Conservation (phyloP, 2,113 vertebrate genomes). For the Petaurus breviceps region DNA sequence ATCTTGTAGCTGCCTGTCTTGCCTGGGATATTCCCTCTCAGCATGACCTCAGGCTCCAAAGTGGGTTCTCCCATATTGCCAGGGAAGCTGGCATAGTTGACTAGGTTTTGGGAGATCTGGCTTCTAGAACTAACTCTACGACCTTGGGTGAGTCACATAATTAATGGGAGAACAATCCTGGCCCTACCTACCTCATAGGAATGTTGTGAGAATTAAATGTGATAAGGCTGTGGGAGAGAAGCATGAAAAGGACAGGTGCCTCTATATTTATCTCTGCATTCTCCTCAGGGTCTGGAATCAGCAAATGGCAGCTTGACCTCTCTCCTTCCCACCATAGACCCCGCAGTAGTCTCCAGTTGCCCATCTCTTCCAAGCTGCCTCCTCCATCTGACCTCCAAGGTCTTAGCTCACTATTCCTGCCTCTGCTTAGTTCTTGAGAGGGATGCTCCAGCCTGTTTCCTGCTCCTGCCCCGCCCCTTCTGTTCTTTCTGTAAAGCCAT, state of each 20-base stretch:
- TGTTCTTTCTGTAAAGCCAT: too few species aligned
- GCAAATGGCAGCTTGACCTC: not conserved
- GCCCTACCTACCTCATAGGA: not conserved
- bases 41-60: not conserved
- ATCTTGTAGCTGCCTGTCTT: not conserved
- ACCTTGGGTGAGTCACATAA: not conserved
- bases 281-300: not conserved
- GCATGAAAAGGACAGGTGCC: not conserved
- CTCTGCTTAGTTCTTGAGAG: not conserved
- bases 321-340: not conserved
- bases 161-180: not conserved
- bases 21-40: not conserved
- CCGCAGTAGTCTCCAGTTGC: not conserved
- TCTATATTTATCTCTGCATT: not conserved
- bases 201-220: not conserved
- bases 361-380: not conserved
- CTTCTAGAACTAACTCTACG: not conserved
- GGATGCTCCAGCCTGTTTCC: not conserved
- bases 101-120: not conserved
- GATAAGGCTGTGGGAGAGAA: not conserved
- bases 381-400: not conserved
- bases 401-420: not conserved
- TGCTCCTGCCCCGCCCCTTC: too few species aligned
- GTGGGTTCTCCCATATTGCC: not conserved
- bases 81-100: not conserved